Percentiles rank a stretch among this genome's conserved stretches.
Conservation (phyloP, 2,888 invertebrate genomes). For the Cryptophagus acutangulus region DNA sequence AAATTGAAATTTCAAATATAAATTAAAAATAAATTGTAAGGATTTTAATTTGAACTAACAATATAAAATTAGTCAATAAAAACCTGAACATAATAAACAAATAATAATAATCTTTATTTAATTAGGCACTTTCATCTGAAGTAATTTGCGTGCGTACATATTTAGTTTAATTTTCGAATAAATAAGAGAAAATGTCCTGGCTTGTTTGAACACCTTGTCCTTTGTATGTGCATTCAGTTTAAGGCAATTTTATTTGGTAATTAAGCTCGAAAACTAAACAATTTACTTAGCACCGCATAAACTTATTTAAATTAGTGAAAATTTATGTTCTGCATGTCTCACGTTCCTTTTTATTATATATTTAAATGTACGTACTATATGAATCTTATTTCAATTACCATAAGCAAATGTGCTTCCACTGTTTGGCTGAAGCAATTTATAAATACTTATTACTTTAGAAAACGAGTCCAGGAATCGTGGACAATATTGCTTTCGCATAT, state of each 20-base stretch:
- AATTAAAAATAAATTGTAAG: too few species aligned
- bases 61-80: too few species aligned
- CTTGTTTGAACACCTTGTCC: too few species aligned
- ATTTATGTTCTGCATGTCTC: too few species aligned
- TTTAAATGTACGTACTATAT: not conserved
- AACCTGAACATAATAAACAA: too few species aligned
- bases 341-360: not conserved
- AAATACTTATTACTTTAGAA: conserved; percentile 24
- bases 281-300: conserved; percentile 1
- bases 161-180: too few species aligned
- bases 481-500: conserved; percentile 15
- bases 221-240: not conserved
- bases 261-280: not conserved
- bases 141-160: too few species aligned
- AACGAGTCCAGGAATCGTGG: conserved; percentile 14
- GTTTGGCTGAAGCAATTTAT: not conserved
- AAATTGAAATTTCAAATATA: too few species aligned
- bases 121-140: too few species aligned
- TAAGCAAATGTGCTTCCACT: not conserved
- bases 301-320: conserved; percentile 13
- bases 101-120: too few species aligned
- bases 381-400: conserved; percentile 3
- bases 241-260: not conserved
- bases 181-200: too few species aligned
- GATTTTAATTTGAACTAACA: too few species aligned